These are phyloP conservation scores for Meles meles DNA, from an alignment of 2,113 vertebrate species.

Conservation along the genomic window DNA sequence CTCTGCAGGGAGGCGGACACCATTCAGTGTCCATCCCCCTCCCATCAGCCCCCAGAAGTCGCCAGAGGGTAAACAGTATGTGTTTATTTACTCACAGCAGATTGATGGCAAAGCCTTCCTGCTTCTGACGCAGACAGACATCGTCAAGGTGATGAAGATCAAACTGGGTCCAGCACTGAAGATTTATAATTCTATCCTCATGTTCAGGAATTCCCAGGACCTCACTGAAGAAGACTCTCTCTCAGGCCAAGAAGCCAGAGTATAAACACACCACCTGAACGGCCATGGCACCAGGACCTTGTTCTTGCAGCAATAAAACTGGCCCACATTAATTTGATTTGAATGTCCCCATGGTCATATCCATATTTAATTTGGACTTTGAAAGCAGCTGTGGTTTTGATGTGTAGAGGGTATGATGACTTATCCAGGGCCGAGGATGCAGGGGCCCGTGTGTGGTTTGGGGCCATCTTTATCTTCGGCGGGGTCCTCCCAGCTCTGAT, in stretches of 20 bases:
- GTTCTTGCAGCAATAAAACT: not conserved
- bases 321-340: not conserved
- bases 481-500: not conserved
- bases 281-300: not conserved
- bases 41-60: not conserved
- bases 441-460: not conserved
- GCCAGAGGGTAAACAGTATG: not conserved
- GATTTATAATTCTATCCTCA: constrained; percentile 94
- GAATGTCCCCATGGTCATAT: not conserved
- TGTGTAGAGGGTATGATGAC: not conserved
- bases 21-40: rapidly evolving
- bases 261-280: rapidly evolving
- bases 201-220: constrained; percentile 82
- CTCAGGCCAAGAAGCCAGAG: not conserved
- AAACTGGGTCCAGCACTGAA: constrained; percentile 94
- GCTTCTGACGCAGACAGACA: constrained; percentile 93
- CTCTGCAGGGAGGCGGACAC: not conserved
- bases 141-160: constrained; percentile 93
- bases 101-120: constrained; percentile 95
- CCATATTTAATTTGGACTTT: not conserved
- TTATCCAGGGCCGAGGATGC: not conserved
- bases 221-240: not conserved
- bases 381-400: not conserved
- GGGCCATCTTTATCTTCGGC: not conserved
- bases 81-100: constrained; percentile 81